Evolutionary conservation across 2,797 vertebrate genomes (phyloP), one percentile per base, ranked within the genome.

Genomic region (Agapornis canus): DNA sequence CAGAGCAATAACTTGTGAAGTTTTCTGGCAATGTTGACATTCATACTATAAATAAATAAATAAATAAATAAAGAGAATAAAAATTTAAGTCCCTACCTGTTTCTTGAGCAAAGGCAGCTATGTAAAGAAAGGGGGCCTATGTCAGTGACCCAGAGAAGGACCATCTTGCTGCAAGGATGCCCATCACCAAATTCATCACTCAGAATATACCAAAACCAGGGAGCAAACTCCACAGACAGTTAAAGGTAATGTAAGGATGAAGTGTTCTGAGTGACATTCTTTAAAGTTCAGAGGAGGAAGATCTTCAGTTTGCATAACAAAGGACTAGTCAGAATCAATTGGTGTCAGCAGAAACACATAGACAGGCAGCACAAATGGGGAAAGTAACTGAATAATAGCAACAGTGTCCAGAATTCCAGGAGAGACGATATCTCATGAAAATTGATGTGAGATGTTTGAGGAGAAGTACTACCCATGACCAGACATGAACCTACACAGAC

Each of bases 341-440:
- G 27, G 47, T 81, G 73, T 61, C 71, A 89, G 49, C 71, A 91
- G 49, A 94, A 95, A 63, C 63, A 75, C 21, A 45, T 52, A 89
- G 80, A 59, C 23, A 89, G 61, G 57, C 39, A 94, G 42, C 57
- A 81, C 39, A 69, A 95, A 81, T 32, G 39, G 88, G 84, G 72
- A 93, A 95, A 96, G 88, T 37, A 90, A 68, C 71, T 83, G 81
- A 90, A 75, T 85, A 95, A 92, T 65, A 64, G 35, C 25, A 97
- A 80, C 52, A 69, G 17, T 3, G 5, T 45, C n/a, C 52, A 87
- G 32, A 91, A 86, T 87, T 90, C 42, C 69, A 81, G 49, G 61
- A 63, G 13, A 86, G 45, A 89, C 47, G 81, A 45, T 89, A 61
- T 54, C 40, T 95, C 57, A 82, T 59, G 85, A 89, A 90, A 92